Evolutionary conservation across 2,888 invertebrate species (phyloP).

Genomic region (Agrochola litura): DNA sequence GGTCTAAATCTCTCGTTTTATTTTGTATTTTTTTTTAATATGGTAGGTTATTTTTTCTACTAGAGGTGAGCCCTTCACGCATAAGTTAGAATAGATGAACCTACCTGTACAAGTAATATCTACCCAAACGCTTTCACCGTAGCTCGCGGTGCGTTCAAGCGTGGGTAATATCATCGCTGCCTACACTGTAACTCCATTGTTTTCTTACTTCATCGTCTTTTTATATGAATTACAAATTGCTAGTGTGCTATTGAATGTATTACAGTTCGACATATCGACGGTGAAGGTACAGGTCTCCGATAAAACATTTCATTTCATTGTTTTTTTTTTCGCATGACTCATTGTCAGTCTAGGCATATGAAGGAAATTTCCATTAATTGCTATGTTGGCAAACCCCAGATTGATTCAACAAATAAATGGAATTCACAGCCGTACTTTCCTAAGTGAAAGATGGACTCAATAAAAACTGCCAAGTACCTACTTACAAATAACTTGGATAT

Average conservation of each 20-base stretch:
- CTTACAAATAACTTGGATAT: constrained; percentile 36
- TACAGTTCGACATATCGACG: constrained; percentile 25
- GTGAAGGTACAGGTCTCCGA: constrained; percentile 7
- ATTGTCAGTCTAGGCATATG: background rate
- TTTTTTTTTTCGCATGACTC: background rate
- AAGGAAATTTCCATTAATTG: constrained; percentile 2
- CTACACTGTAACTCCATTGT: constrained; percentile 78
- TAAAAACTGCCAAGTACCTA: constrained; percentile 34
- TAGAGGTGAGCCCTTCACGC: constrained; percentile 44
- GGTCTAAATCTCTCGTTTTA: too few species aligned
- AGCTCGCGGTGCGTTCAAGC: constrained; percentile 78
- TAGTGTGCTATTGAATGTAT: constrained; percentile 41
- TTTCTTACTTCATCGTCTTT: constrained; percentile 72
- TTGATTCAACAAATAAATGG: background rate
- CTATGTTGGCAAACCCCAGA: constrained; percentile 11
- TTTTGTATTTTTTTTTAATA: background rate
- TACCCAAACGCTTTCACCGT: constrained; percentile 78
- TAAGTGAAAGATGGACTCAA: constrained; percentile 36
- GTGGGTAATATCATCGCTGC: constrained; percentile 77
- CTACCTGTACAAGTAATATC: constrained; percentile 47
- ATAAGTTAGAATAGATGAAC: constrained; percentile 26
- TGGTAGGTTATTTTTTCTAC: background rate
- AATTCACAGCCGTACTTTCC: constrained; percentile 23
- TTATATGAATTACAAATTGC: constrained; percentile 67
- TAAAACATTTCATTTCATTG: constrained; percentile 11